These are phyloP conservation scores for Nephila pilipes DNA, from an alignment of 1,140 invertebrate species.

Conservation along the genomic window DNA sequence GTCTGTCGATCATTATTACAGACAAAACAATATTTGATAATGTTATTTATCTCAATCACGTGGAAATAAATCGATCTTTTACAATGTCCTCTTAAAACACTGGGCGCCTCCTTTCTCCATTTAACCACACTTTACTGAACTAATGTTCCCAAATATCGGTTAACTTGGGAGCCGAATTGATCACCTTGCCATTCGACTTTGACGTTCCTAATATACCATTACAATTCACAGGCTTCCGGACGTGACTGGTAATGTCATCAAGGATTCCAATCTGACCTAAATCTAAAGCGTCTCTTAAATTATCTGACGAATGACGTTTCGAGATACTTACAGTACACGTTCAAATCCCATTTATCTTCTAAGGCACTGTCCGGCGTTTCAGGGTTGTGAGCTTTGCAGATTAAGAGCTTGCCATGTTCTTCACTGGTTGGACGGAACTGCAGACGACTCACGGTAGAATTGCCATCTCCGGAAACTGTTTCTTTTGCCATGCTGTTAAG, in stretches of 20 bases:
- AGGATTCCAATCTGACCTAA: not conserved
- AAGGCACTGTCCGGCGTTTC: conserved; percentile 83
- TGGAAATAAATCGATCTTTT: no score
- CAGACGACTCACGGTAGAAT: conserved; percentile 73
- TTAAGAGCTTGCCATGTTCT: conserved; percentile 91
- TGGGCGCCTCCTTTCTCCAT: not conserved
- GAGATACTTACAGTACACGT: conserved; percentile 90
- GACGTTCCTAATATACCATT: not conserved
- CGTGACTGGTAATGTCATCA: conserved; percentile 18
- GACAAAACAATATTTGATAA: no score
- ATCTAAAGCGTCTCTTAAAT: conserved; percentile 14
- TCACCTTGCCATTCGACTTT: not conserved
- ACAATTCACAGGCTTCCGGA: not conserved
- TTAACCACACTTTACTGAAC: not conserved
- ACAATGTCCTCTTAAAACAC: no score
- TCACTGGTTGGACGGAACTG: conserved; percentile 85
- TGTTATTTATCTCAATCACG: no score
- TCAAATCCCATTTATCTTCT: conserved; percentile 91
- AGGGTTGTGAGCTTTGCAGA: conserved; percentile 91
- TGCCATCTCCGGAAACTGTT: conserved; percentile 75
- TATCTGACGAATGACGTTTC: not conserved
- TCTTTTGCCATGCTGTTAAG: conserved; percentile 80
- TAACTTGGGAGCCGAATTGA: not conserved
- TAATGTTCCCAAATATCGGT: not conserved
- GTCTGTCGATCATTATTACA: no score